phyloP scores from a whole-genome alignment of 2,797 vertebrate genomes.

The Falco berigora region DNA sequence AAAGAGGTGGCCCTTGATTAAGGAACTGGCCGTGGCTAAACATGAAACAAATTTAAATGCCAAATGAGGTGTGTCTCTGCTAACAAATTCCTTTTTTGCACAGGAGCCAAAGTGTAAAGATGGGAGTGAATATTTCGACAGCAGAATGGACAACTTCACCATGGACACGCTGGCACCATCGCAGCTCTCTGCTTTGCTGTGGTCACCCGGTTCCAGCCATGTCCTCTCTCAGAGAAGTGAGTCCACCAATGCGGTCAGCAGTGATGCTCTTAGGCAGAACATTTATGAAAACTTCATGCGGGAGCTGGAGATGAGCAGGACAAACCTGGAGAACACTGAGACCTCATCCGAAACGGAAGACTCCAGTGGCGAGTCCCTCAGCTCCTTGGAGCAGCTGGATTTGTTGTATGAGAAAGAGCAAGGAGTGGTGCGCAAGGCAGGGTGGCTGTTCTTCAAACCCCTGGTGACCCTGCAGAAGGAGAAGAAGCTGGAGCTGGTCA shows the following conservation, averaged over 20 bases:
- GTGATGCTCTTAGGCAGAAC: conserved; percentile 83
- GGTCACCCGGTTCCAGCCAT: conserved; percentile 81
- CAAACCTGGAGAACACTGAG: conserved; percentile 75
- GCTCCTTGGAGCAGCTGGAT: conserved; percentile 89
- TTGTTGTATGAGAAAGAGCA: conserved; percentile 91
- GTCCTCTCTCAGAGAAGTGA: conserved; percentile 77
- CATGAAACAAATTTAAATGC: background rate
- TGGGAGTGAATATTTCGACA: conserved; percentile 84
- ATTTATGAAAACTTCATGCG: conserved; percentile 96
- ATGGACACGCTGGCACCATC: conserved; percentile 79
- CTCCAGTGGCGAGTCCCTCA: conserved; percentile 86
- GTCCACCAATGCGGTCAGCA: conserved; percentile 78
- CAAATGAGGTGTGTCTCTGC: background rate
- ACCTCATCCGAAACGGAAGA: conserved; percentile 84
- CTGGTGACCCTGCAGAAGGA: conserved; percentile 90
- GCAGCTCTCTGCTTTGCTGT: conserved; percentile 78
- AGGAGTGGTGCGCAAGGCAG: conserved; percentile 90
- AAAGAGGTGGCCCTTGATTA: background rate
- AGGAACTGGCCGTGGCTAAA: background rate
- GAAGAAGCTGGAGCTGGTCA: conserved; percentile 88
- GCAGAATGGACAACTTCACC: conserved; percentile 83
- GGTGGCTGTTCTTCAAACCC: conserved; percentile 94
- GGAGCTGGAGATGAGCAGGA: conserved; percentile 83
- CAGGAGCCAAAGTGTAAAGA: conserved; percentile 90
- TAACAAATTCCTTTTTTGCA: background rate